Conservation (phyloP, 2,888 invertebrate genomes). For the Sussaba pulchella region DNA sequence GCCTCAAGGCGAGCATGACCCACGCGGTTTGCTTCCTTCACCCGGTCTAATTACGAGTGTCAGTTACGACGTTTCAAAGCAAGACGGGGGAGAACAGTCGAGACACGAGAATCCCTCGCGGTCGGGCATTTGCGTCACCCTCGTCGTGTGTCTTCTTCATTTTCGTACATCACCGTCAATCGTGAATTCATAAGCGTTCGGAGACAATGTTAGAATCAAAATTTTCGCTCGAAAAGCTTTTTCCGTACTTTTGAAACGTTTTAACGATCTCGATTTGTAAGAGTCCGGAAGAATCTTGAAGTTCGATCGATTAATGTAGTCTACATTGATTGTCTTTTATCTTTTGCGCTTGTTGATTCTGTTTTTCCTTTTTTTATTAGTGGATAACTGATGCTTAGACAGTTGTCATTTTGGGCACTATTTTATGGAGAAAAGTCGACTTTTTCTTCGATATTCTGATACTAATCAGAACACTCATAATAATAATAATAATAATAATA, state of each 20-base stretch:
- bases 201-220: conserved; percentile 42
- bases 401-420: too few relatives aligned
- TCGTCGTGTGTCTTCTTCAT: conserved; percentile 21
- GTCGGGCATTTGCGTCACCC: conserved; percentile 19
- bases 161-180: conserved; percentile 5
- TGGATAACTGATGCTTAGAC: too few relatives aligned
- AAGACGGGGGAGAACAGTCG: conserved; percentile 6
- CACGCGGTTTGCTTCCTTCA: conserved; percentile 45
- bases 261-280: conserved; percentile 26
- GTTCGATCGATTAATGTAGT: conserved; percentile 5
- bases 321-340: conserved; percentile 5
- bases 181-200: conserved; percentile 18
- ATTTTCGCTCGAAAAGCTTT: conserved; percentile 34
- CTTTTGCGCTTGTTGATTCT: too few relatives aligned
- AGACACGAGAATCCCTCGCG: conserved; percentile 13
- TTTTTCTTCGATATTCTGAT: too few relatives aligned
- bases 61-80: conserved; percentile 28
- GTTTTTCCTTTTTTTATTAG: too few relatives aligned
- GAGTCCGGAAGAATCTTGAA: not conserved
- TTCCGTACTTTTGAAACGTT: too few relatives aligned
- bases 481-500: too few relatives aligned
- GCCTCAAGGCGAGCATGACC: conserved; percentile 1
- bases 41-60: conserved; percentile 32
- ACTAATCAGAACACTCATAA: too few relatives aligned
- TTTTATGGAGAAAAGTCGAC: too few relatives aligned